phyloP scores from a whole-genome alignment of 1,140 invertebrate species.

The Pseudomyrmex concolor region DNA sequence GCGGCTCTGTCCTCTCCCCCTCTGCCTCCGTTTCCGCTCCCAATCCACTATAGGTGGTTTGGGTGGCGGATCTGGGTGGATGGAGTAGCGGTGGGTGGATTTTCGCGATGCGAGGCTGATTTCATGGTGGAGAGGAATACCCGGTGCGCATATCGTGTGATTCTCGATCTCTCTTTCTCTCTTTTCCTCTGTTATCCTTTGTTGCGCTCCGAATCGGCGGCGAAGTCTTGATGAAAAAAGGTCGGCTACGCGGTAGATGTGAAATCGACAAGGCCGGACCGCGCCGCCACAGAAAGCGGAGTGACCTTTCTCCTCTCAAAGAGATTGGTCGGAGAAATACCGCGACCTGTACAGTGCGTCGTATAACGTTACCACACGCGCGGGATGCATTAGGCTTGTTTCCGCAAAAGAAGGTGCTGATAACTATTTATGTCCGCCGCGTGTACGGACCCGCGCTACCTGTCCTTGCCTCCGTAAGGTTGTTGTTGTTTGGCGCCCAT shows the following conservation, averaged over 20 bases:
- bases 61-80: conserved; percentile 41
- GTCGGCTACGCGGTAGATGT: conserved; percentile 26
- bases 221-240: conserved; percentile 63
- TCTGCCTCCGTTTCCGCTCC: background rate
- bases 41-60: background rate
- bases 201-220: conserved; percentile 31
- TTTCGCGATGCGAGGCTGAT: conserved; percentile 61
- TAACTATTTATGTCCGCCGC: conserved; percentile 51
- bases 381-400: conserved; percentile 51
- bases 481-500: conserved; percentile 26
- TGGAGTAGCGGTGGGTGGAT: conserved; percentile 63
- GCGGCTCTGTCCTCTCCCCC: background rate
- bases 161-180: conserved; percentile 17
- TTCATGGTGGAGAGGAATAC: conserved; percentile 55
- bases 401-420: conserved; percentile 46
- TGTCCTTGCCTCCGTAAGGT: conserved; percentile 1
- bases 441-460: background rate
- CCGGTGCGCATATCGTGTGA: conserved; percentile 50
- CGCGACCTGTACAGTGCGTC: background rate
- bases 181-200: conserved; percentile 19
- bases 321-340: conserved; percentile 15
- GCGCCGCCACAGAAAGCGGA: conserved; percentile 17
- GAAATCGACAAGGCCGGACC: conserved; percentile 42
- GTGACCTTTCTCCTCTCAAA: conserved; percentile 39
- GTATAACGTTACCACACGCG: conserved; percentile 19